Evolutionary conservation across 2,113 vertebrate genomes (phyloP).

Genomic region (Pelodiscus sinensis): DNA sequence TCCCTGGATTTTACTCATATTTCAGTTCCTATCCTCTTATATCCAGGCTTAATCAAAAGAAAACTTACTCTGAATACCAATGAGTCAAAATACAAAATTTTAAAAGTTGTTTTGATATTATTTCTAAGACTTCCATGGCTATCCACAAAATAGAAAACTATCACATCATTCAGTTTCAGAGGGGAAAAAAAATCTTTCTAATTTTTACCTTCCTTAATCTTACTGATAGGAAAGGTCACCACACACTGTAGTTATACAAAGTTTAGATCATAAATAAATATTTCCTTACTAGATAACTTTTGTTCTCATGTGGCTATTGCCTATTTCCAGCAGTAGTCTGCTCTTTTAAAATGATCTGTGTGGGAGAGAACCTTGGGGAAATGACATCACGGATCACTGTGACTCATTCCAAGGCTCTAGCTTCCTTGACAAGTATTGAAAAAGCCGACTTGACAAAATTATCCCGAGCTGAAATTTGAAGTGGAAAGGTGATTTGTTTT

Average conservation of each 20-base stretch:
- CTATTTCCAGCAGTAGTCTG: accelerated
- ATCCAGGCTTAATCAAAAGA: constrained; percentile 50
- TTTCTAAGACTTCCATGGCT: neutral
- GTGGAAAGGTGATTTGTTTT: neutral
- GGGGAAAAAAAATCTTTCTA: neutral
- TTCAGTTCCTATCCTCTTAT: constrained; percentile 54
- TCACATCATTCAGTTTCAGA: neutral
- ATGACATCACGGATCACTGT: neutral
- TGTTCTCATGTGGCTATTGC: neutral
- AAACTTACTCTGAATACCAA: constrained; percentile 42
- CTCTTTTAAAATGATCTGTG: neutral
- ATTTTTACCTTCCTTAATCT: neutral
- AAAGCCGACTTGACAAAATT: neutral
- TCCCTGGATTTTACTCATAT: constrained; percentile 49
- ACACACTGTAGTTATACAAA: neutral
- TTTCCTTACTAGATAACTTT: neutral
- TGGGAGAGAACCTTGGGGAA: neutral
- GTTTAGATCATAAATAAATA: neutral
- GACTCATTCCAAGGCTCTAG: neutral
- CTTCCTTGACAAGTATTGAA: neutral
- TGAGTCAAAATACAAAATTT: constrained; percentile 17
- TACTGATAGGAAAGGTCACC: neutral
- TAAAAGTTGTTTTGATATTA: neutral
- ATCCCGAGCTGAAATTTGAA: neutral
- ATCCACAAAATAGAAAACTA: neutral